Evolutionary conservation across 2,888 invertebrate species (phyloP), one percentile per base, ranked within the genome.

Genomic region (Drosophila bunnanda): DNA sequence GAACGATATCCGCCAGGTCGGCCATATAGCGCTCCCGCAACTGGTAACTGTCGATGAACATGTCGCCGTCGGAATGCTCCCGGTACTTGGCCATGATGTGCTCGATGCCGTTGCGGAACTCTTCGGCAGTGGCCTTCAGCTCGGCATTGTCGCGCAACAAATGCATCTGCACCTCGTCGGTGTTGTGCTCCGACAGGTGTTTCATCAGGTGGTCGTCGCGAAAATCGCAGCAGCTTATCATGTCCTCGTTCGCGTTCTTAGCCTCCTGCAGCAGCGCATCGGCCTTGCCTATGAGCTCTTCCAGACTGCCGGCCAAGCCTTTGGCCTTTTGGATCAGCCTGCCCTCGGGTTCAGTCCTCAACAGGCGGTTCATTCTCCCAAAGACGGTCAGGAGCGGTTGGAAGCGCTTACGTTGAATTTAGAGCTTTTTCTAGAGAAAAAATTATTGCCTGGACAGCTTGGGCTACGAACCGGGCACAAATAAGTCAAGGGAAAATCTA

Each of bases 71-170:
- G 34, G 60, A 61, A 12, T 84, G 78, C 5, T 50, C n/a, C 10
- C 43, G 66, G 39, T 76, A 83, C 53, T 80, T 86, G 6, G 58
- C 41, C 55, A 74, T 67, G 2, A 88, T 76, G 3, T 22, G 15
- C 8, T 72, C 52, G 2, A 83, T 46, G 15, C 77, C 79, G 2
- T 12, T n/a, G 17, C 71, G 60, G 22, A 71, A 79, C 17, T 79
- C 77, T 0, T 75, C 69, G 34, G 76, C 56, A 7, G 69, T 79
- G n/a, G 39, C 60, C 52, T 77, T 77, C 1, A 85, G 70, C 2
- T 85, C 84, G 2, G 50, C 41, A 7, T 85, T 86, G 13, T 77
- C 78, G 7, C 75, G 61, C 57, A 85, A 36, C 39, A 65, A n/a
- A 10, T 70, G 22, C 13, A 77, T 34, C 13, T 77, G 71, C 4